These are phyloP conservation scores for Pangasius larnaudii DNA, from an alignment of 2,797 vertebrate genomes.

Conservation along the genomic window DNA sequence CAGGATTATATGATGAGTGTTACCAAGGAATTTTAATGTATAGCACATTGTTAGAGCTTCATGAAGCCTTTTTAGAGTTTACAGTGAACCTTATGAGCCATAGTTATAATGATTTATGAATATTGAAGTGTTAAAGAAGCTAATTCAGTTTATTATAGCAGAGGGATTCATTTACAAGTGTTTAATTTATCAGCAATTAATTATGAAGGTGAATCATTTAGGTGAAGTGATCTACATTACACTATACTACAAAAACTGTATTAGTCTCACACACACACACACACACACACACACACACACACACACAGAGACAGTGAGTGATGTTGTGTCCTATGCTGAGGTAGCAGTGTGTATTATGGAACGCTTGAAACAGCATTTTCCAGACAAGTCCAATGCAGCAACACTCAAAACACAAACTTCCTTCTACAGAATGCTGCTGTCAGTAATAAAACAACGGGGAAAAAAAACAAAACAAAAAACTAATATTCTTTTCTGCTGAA, in stretches of 20 bases:
- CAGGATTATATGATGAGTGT: background rate
- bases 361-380: background rate
- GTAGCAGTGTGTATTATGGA: constrained; percentile 51
- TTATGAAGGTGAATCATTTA: background rate
- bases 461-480: background rate
- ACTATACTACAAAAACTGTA: background rate
- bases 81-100: background rate
- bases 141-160: background rate
- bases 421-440: constrained; percentile 17
- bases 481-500: background rate
- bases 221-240: background rate
- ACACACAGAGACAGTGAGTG: constrained; percentile 24
- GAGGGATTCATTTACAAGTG: background rate
- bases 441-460: background rate
- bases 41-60: background rate
- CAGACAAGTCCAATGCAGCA: constrained; percentile 37
- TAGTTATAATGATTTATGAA: background rate
- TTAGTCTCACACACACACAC: background rate
- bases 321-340: constrained; percentile 47
- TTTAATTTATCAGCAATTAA: background rate
- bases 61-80: background rate
- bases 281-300: background rate
- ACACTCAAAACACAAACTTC: constrained; percentile 12
- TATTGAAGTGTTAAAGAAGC: background rate
- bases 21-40: background rate